phyloP scores from a whole-genome alignment of 2,113 vertebrate genomes.

The Charadrius vociferus region DNA sequence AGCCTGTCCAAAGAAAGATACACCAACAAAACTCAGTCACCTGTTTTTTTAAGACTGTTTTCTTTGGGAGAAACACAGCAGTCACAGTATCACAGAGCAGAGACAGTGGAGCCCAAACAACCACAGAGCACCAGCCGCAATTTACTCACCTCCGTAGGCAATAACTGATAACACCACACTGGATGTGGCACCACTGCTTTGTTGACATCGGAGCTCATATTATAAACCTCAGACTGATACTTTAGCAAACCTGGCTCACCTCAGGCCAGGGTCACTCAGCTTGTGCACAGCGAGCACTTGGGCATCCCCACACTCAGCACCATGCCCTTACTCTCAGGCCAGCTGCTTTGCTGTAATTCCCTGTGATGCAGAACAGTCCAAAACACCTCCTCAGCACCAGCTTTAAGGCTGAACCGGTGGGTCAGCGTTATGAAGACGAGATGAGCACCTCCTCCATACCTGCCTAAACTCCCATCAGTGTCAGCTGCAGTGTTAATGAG shows the following conservation, averaged over 20 bases:
- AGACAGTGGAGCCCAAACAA: neutral
- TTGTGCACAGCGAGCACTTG: fast-evolving
- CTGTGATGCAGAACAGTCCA: fast-evolving
- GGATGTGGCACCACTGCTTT: fast-evolving
- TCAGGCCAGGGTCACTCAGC: fast-evolving
- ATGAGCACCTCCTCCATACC: neutral
- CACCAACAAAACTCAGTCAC: fast-evolving
- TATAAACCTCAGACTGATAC: neutral
- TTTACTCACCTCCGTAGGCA: fast-evolving
- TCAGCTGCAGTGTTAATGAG: neutral
- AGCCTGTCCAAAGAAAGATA: neutral
- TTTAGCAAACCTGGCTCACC: neutral
- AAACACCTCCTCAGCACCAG: fast-evolving
- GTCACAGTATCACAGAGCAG: fast-evolving
- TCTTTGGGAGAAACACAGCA: neutral
- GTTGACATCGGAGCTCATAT: fast-evolving
- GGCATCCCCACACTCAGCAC: fast-evolving
- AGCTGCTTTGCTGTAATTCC: fast-evolving
- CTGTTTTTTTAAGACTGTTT: neutral
- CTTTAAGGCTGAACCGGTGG: neutral
- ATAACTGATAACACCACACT: fast-evolving
- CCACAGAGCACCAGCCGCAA: fast-evolving
- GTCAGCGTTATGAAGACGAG: neutral
- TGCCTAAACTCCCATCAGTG: fast-evolving
- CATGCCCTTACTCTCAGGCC: fast-evolving